Base-by-base conservation (phyloP, 1,140 invertebrate genomes). In the Drosophila saltans region DNA sequence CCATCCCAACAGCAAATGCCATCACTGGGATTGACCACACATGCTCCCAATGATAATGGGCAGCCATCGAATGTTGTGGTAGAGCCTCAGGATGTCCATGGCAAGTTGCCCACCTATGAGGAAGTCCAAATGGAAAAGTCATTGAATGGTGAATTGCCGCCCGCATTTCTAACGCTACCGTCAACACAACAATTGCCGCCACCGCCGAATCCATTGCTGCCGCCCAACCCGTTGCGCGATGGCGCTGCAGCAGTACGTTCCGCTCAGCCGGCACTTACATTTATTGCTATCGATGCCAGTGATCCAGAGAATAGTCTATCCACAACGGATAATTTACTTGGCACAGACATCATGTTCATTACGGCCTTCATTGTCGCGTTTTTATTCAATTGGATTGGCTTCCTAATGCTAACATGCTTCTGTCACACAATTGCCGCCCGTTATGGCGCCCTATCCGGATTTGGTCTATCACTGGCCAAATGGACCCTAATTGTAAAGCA, bases 361-460 rank as follows among this genome's bases (percentile, higher is more conserved):
- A 96, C 96, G 66, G 96, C 96, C 36, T 98, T 98, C 93, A 95
- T 97, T 90, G 96, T 97, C 91, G 96, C 96, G 75, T 97, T 97
- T 92, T 93, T 97, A 30, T 98, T 98, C 93, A 98, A 98, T 93
- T 98, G 97, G 98, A 97, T 98, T 91, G 98, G 98, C 58, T 98
- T 98, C 91, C 93, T 98, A 61, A 93, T 98, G 79, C 93, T 98
- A 63, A 96, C 98, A 94, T 98, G 97, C 89, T 97, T 98, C 93
- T 98, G 97, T 92, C 97, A 98, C 91, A 98, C 97, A 43, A 97
- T 98, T 88, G 97, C 98, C 55, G 97, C 97, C 45, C 95, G 97
- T 79, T 98, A 98, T 92, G 98, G 98, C 55, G 98, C 98, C 5
- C 92, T 98, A 21, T 96, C 97, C 66, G 97, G 98, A 45, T 98